Conservation (phyloP, 2,888 invertebrate genomes). For the Prosapia bicincta region DNA sequence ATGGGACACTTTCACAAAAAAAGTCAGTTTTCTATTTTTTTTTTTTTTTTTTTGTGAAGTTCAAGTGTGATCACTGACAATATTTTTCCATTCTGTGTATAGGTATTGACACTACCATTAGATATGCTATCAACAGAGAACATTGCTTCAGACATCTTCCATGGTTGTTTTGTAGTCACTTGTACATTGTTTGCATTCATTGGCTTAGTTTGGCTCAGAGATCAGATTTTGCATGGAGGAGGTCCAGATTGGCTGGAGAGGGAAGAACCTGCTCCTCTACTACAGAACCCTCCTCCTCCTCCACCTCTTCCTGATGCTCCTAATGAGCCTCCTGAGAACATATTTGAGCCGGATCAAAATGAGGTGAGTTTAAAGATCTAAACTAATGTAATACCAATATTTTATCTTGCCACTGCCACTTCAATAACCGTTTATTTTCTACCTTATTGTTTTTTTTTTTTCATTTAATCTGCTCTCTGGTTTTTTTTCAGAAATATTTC, state of each 20-base stretch:
- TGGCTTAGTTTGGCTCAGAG: conserved; percentile 94
- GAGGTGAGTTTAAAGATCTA: too few relatives aligned
- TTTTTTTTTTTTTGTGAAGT: too few relatives aligned
- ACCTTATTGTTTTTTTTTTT: too few relatives aligned
- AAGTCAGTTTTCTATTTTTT: too few relatives aligned
- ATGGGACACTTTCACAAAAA: too few relatives aligned
- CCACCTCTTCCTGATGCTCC: conserved; percentile 11
- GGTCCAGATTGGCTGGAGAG: conserved; percentile 92
- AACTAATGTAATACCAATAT: too few relatives aligned
- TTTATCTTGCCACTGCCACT: too few relatives aligned
- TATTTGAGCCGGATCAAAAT: conserved; percentile 20
- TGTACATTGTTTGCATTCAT: conserved; percentile 96
- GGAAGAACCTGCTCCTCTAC: conserved; percentile 32
- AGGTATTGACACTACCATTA: conserved; percentile 75
- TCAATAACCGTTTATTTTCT: too few relatives aligned
- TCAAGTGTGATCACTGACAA: too few relatives aligned
- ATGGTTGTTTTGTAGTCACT: conserved; percentile 94
- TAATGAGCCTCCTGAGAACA: conserved; percentile 43
- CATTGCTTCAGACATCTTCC: conserved; percentile 88
- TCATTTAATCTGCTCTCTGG: too few relatives aligned
- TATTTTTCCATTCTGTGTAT: too few relatives aligned
- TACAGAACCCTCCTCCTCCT: conserved; percentile 4
- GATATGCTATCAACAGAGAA: conserved; percentile 93
- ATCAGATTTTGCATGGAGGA: conserved; percentile 96
- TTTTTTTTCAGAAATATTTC: too few relatives aligned